Conservation (phyloP, 2,113 vertebrate genomes). For the Nycticryphes semicollaris region DNA sequence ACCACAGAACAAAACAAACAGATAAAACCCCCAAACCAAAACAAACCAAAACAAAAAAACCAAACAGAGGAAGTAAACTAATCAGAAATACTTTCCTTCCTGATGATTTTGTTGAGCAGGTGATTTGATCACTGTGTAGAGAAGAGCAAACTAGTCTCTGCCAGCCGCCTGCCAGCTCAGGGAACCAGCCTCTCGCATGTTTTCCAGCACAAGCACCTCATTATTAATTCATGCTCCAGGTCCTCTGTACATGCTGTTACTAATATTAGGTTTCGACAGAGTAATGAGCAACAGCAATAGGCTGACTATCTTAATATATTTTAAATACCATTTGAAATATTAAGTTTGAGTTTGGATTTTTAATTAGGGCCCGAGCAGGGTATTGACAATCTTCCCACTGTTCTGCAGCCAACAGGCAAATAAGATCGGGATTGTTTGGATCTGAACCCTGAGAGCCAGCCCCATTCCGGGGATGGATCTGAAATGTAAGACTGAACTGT, state of each 20-base stretch:
- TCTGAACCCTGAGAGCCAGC: neutral
- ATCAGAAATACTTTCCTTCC: conserved; percentile 52
- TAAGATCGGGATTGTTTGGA: conserved; percentile 44
- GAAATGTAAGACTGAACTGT: conserved; percentile 30
- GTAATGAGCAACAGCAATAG: conserved; percentile 72
- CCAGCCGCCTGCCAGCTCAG: conserved; percentile 54
- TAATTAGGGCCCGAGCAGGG: conserved; percentile 51
- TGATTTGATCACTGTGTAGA: conserved; percentile 42
- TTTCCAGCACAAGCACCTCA: conserved; percentile 78
- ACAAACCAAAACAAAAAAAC: neutral
- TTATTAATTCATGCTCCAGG: conserved; percentile 81
- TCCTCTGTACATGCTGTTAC: conserved; percentile 78
- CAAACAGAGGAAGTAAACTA: neutral
- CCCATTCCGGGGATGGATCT: conserved; percentile 10
- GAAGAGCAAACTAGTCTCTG: conserved; percentile 43
- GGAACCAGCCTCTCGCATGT: conserved; percentile 65
- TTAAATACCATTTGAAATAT: conserved; percentile 72
- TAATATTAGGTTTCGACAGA: conserved; percentile 81
- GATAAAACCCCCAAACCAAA: no score
- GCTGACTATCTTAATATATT: conserved; percentile 73
- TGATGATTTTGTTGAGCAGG: conserved; percentile 46
- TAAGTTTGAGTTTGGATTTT: conserved; percentile 75
- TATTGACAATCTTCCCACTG: conserved; percentile 49
- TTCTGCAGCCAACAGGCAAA: conserved; percentile 38
- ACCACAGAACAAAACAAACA: no score